phyloP scores from a whole-genome alignment of 2,888 invertebrate genomes.

The Petrolisthes cinctipes region DNA sequence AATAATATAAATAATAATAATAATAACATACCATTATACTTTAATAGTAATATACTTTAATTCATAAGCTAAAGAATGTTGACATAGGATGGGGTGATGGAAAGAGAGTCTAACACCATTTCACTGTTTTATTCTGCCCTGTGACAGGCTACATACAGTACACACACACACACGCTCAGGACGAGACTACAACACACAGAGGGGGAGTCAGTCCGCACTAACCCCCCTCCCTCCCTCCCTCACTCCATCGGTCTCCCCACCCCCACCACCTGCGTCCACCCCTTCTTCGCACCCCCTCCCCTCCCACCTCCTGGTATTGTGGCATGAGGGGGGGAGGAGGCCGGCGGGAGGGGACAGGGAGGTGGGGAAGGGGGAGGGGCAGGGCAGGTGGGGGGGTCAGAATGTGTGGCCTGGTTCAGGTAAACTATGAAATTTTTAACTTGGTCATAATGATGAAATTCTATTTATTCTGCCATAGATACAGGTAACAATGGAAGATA shows the following conservation, averaged over 20 bases:
- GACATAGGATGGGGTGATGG: not conserved
- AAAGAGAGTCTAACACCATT: conserved; percentile 37
- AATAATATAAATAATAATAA: conserved; percentile 4
- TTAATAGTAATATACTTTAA: not conserved
- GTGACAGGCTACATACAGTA: conserved; percentile 56
- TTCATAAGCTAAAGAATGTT: too few species aligned
- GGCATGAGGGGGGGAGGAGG: not conserved
- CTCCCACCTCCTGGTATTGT: not conserved
- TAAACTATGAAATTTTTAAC: conserved; percentile 43
- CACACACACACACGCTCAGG: conserved; percentile 58
- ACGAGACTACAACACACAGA: conserved; percentile 57
- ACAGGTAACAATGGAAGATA: conserved; percentile 50
- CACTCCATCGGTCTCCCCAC: not conserved
- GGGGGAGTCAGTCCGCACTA: conserved; percentile 27
- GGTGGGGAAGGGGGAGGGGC: conserved; percentile 16
- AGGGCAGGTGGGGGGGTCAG: not conserved
- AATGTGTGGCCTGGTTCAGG: conserved; percentile 32
- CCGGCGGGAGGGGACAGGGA: not conserved
- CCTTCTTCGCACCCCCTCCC: not conserved
- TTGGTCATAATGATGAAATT: conserved; percentile 34
- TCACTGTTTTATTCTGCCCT: conserved; percentile 53
- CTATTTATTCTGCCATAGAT: conserved; percentile 41
- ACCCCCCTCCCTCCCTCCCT: conserved; percentile 12
- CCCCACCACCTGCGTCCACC: conserved; percentile 5
- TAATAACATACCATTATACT: not conserved